phyloP scores from a whole-genome alignment of 2,113 vertebrate genomes.

The Varanus komodoensis region DNA sequence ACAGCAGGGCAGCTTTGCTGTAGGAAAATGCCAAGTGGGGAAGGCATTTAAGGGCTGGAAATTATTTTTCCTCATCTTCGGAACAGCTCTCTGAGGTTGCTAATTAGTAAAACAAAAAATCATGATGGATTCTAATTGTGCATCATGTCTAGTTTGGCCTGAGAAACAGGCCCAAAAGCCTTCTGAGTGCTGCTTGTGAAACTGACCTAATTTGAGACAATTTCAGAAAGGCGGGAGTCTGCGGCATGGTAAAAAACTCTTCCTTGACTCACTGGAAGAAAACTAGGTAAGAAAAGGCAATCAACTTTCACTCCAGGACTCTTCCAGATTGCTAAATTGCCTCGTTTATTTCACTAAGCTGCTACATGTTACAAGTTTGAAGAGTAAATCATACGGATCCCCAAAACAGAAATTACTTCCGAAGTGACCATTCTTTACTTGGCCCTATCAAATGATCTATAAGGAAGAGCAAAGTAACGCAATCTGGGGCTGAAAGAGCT shows the following conservation, averaged over 20 bases:
- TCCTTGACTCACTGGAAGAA: not conserved
- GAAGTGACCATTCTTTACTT: conserved; percentile 13
- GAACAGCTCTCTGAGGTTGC: not conserved
- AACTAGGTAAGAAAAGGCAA: conserved; percentile 2
- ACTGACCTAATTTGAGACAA: not conserved
- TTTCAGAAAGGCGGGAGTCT: not conserved
- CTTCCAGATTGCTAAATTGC: not conserved
- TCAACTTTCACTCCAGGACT: not conserved
- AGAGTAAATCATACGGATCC: not conserved
- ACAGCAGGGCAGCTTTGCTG: not conserved
- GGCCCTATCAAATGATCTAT: not conserved
- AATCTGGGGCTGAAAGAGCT: not conserved
- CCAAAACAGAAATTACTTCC: not conserved
- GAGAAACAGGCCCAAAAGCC: not conserved
- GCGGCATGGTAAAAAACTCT: not conserved
- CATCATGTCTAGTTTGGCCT: not conserved
- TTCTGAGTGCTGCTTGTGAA: not conserved
- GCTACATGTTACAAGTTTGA: not conserved
- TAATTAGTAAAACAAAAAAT: not conserved
- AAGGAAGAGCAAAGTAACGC: not conserved
- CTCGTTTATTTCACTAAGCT: conserved; percentile 29
- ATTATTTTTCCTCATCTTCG: not conserved
- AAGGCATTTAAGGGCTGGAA: not conserved
- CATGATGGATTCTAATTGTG: not conserved
- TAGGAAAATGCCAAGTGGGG: not conserved